Base-by-base conservation (phyloP, 1,140 invertebrate species). In the Platyscapa corneri region DNA sequence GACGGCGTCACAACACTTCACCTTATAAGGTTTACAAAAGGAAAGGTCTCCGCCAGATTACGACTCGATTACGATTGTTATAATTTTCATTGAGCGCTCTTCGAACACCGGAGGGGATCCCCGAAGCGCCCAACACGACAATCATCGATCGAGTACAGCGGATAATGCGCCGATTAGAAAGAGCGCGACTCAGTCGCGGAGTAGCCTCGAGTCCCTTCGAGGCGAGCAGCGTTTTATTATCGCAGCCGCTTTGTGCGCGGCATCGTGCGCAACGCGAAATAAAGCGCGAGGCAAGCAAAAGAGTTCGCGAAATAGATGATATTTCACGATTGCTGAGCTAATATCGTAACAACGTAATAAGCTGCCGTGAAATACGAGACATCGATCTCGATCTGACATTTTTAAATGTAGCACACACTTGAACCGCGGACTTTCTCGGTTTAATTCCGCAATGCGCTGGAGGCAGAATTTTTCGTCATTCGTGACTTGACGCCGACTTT, bases 371-470 rank as follows among this genome's bases (percentile, higher is more conserved):
- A 83, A 83, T 64, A 83, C 37, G 82, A 83, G 72, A 76, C 72
- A 76, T 83, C 81, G 81, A 75, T 75, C 82, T 83, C 53, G 70
- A 76, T 76, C 65, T 76, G 72, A 76, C 82, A 83, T 83, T 76
- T 76, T 83, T 65, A 64, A 79, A 64, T 53, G 77, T 64, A 65
- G 64, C 67, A n/a, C 80, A 56, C 39, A 37, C 46, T 74, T 39
- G 46, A n/a, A 75, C 72, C 46, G 49, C 53, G n/a, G 56, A 76
- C 82, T 83, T 83, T 83, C 82, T 76, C 82, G 39, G 46, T 83
- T 75, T 32, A 76, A 83, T 83, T 82, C 81, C 74, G 67, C 49
- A 82, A 74, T 60, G 30, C 20, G 46, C 32, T 16, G 3, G 16
- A 18, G 16, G 49, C 32, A 65, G 81, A 27, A 56, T 39, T 82